These are phyloP conservation scores for Phylloscopus trochiloides DNA, from an alignment of 2,113 vertebrate species.

Conservation along the genomic window DNA sequence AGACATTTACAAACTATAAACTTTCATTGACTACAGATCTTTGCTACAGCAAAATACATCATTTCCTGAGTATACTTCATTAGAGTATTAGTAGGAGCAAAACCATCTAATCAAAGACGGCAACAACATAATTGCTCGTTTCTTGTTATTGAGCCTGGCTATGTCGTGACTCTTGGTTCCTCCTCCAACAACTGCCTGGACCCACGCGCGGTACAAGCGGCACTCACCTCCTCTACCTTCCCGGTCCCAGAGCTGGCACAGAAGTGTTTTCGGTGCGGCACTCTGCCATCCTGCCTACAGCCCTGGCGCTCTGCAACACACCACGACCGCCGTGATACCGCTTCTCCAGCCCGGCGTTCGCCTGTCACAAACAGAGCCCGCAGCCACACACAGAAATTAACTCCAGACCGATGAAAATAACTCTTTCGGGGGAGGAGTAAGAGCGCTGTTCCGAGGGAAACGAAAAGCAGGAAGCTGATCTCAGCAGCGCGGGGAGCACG, in stretches of 20 bases:
- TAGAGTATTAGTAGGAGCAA: not conserved
- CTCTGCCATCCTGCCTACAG: constrained; percentile 52
- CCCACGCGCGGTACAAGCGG: not conserved
- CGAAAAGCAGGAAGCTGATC: constrained; percentile 77
- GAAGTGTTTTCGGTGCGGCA: constrained; percentile 31
- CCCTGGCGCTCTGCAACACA: constrained; percentile 37
- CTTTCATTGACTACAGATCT: not conserved
- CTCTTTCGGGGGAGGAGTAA: constrained; percentile 58
- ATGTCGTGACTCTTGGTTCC: not conserved
- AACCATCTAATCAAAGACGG: not conserved
- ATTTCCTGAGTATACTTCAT: constrained; percentile 23
- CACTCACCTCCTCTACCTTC: constrained; percentile 52
- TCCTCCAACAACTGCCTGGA: not conserved
- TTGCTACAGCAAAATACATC: not conserved
- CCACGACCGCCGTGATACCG: constrained; percentile 7
- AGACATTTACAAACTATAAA: not conserved
- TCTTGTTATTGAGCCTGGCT: not conserved
- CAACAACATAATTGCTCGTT: not conserved
- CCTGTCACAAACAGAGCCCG: not conserved
- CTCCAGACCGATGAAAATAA: constrained; percentile 56
- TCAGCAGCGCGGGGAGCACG: constrained; percentile 64
- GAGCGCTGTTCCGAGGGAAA: constrained; percentile 13
- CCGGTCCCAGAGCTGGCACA: constrained; percentile 53
- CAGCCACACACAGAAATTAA: not conserved
- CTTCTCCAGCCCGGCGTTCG: not conserved